Percentiles rank a stretch among this genome's conserved stretches.
Evolutionary conservation across 2,888 invertebrate genomes (phyloP).

Genomic region (Hemaris fuciformis): DNA sequence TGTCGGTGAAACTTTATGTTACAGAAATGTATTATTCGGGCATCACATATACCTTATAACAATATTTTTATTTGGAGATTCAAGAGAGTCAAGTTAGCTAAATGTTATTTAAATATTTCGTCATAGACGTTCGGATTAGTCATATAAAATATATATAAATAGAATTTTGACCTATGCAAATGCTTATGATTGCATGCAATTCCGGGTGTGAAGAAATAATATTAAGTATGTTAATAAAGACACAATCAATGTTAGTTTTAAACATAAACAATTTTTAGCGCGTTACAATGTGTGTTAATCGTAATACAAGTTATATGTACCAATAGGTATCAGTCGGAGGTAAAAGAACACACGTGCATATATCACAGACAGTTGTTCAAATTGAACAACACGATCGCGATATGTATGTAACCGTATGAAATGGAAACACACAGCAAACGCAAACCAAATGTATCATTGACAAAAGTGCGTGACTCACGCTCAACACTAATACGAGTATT

Average conservation of each 20-base stretch:
- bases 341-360: not conserved
- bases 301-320: not conserved
- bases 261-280: not conserved
- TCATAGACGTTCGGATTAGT: not conserved
- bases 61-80: not conserved
- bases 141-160: not conserved
- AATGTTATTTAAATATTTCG: not conserved
- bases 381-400: slow-evolving; percentile 35
- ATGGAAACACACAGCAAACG: slow-evolving; percentile 39
- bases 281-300: not conserved
- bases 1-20: slow-evolving; percentile 6
- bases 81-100: not conserved
- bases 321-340: not conserved
- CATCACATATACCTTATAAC: not conserved
- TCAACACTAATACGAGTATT: not conserved
- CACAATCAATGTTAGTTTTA: not conserved
- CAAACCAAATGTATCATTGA: slow-evolving; percentile 28
- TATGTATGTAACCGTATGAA: slow-evolving; percentile 43
- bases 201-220: not conserved
- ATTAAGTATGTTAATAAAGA: not conserved
- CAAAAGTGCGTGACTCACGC: slow-evolving; percentile 42
- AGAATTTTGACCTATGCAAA: not conserved
- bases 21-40: not conserved
- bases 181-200: not conserved
- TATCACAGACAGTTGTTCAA: slow-evolving; percentile 52